These are phyloP conservation scores for Notospermus geniculatus DNA, from an alignment of 1,140 invertebrate genomes.

Conservation along the genomic window DNA sequence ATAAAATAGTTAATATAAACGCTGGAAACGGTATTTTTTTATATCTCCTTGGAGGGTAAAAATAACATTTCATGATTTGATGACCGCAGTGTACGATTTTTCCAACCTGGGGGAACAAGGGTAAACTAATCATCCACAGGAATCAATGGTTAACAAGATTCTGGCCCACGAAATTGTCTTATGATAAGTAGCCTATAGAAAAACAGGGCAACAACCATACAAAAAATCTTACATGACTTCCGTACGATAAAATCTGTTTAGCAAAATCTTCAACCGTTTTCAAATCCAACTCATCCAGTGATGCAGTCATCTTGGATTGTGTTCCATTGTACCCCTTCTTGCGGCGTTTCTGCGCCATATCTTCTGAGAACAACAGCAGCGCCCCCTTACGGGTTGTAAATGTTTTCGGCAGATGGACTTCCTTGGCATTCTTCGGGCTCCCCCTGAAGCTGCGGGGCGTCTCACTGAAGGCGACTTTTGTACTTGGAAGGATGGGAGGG, in stretches of 20 bases:
- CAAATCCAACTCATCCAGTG: conserved; percentile 17
- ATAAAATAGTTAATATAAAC: too few species aligned
- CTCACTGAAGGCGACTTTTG: background rate
- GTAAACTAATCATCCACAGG: too few species aligned
- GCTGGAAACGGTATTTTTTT: too few species aligned
- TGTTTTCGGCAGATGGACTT: conserved; percentile 50
- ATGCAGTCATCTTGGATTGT: background rate
- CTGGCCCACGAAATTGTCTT: too few species aligned
- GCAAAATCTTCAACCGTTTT: conserved; percentile 52
- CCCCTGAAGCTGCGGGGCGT: background rate
- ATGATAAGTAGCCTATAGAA: too few species aligned
- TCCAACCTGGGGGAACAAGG: too few species aligned
- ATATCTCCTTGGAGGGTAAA: too few species aligned
- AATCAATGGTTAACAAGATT: too few species aligned
- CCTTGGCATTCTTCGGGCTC: conserved; percentile 16
- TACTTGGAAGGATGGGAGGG: conserved; percentile 24
- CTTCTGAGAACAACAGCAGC: conserved; percentile 53
- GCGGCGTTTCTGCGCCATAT: conserved; percentile 35
- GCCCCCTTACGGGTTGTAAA: conserved; percentile 55
- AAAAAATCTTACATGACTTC: conserved; percentile 33
- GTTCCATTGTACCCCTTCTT: background rate
- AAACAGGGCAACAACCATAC: too few species aligned
- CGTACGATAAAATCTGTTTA: conserved; percentile 51
- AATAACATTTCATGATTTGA: too few species aligned
- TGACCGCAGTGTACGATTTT: too few species aligned